A percentile compares a stretch with the other conserved stretches of the same genome.
These are phyloP conservation scores for Mystacides longicornis DNA, from an alignment of 2,888 invertebrate genomes.

Conservation along the genomic window DNA sequence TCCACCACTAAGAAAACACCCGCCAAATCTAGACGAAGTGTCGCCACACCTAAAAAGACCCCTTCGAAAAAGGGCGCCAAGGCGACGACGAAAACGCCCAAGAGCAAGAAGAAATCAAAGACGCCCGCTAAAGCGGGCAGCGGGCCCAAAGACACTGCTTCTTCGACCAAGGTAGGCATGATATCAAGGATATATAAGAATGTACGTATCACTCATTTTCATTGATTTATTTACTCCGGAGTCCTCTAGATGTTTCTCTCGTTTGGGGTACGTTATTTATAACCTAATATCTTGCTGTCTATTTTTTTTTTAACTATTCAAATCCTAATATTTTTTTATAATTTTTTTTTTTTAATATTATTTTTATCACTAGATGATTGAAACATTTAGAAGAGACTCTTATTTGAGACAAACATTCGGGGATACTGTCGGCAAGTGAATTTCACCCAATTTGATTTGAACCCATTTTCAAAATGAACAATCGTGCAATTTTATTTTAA, in stretches of 20 bases:
- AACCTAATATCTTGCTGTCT: too few relatives aligned
- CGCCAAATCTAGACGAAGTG: not conserved
- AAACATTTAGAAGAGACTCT: not conserved
- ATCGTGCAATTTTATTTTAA: too few relatives aligned
- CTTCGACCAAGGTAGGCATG: slow-evolving; percentile 51
- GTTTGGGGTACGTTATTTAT: not conserved
- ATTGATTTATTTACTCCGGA: slow-evolving; percentile 14
- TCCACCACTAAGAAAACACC: slow-evolving; percentile 14
- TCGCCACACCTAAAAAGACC: slow-evolving; percentile 35
- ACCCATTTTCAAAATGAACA: too few relatives aligned
- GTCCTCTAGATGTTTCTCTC: not conserved
- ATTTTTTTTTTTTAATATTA: too few relatives aligned
- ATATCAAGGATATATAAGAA: slow-evolving; percentile 53
- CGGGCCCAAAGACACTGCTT: slow-evolving; percentile 28
- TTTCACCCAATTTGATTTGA: too few relatives aligned
- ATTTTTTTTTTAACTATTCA: too few relatives aligned
- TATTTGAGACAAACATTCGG: slow-evolving; percentile 9
- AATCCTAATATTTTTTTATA: too few relatives aligned
- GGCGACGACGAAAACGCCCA: slow-evolving; percentile 29
- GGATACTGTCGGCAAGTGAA: too few relatives aligned
- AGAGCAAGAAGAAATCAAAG: slow-evolving; percentile 33
- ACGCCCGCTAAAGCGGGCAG: slow-evolving; percentile 18
- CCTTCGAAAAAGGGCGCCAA: slow-evolving; percentile 27
- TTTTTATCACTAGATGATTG: not conserved
- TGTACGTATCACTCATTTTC: slow-evolving; percentile 46